Conservation (phyloP, 2,113 vertebrate genomes). For the Benitochromis conjunctus region DNA sequence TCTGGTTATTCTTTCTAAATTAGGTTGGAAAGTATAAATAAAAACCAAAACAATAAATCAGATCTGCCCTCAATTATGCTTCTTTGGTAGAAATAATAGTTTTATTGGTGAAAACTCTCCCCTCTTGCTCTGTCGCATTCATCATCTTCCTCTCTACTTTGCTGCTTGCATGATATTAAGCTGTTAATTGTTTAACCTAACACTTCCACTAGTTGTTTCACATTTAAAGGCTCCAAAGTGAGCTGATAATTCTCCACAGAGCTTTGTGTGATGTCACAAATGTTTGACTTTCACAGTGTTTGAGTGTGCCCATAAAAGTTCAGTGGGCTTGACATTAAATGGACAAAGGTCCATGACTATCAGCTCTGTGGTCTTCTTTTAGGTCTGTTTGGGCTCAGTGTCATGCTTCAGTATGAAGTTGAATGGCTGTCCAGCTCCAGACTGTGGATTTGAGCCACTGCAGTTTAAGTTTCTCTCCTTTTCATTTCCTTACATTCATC, state of each 20-base stretch:
- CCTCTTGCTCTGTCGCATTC: not conserved
- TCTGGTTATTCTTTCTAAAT: not conserved
- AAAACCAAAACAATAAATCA: rapidly evolving
- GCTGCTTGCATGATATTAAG: not conserved
- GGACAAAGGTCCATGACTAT: not conserved
- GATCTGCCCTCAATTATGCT: not conserved
- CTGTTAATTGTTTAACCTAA: not conserved
- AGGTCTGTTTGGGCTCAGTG: not conserved
- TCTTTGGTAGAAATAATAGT: not conserved
- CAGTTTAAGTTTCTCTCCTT: not conserved
- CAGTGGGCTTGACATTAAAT: not conserved
- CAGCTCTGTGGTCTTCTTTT: not conserved
- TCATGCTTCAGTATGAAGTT: not conserved
- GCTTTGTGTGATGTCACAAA: not conserved
- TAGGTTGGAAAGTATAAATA: no score
- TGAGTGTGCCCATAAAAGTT: not conserved
- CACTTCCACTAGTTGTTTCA: not conserved
- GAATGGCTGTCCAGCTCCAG: not conserved
- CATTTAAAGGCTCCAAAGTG: not conserved
- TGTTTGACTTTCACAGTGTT: not conserved
- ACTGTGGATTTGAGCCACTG: not conserved
- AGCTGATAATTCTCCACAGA: no score
- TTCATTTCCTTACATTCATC: not conserved
- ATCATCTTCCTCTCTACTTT: not conserved
- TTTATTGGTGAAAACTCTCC: not conserved